phyloP scores from a whole-genome alignment of 2,113 vertebrate species.

The Anoura caudifer region DNA sequence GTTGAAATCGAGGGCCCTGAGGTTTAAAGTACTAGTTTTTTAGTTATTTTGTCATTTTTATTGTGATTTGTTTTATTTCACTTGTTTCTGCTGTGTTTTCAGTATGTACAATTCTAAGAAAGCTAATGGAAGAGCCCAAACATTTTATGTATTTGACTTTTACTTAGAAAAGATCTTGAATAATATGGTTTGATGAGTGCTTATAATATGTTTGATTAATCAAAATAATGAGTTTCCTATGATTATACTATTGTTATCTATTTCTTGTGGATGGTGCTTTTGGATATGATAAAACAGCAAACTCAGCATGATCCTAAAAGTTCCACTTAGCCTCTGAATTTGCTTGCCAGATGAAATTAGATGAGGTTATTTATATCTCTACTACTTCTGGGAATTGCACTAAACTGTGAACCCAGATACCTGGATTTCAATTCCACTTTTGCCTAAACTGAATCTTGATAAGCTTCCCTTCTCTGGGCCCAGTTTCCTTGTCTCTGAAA shows the following conservation, averaged over 20 bases:
- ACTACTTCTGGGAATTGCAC: conserved; percentile 36
- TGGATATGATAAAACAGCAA: conserved; percentile 20
- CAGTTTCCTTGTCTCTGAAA: conserved; percentile 13
- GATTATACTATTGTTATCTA: conserved; percentile 22
- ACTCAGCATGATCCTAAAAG: conserved; percentile 41
- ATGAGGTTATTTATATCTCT: conserved; percentile 60
- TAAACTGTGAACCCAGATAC: conserved; percentile 37
- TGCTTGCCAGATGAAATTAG: conserved; percentile 58
- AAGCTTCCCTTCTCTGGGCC: background rate
- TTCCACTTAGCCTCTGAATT: conserved; percentile 33
- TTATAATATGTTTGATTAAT: background rate
- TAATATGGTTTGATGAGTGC: background rate
- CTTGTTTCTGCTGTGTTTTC: conserved; percentile 24
- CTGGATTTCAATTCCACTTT: conserved; percentile 36
- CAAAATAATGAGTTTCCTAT: conserved; percentile 18
- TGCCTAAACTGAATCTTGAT: conserved; percentile 17
- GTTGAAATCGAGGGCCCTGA: background rate
- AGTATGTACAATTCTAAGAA: background rate
- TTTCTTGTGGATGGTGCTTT: conserved; percentile 46
- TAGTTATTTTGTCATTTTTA: background rate
- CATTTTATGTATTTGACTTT: background rate
- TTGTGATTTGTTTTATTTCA: background rate
- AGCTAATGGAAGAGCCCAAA: background rate
- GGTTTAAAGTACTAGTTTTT: background rate
- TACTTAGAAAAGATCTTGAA: background rate